Conservation (phyloP, 1,140 invertebrate species). For the Ylistrum balloti region DNA sequence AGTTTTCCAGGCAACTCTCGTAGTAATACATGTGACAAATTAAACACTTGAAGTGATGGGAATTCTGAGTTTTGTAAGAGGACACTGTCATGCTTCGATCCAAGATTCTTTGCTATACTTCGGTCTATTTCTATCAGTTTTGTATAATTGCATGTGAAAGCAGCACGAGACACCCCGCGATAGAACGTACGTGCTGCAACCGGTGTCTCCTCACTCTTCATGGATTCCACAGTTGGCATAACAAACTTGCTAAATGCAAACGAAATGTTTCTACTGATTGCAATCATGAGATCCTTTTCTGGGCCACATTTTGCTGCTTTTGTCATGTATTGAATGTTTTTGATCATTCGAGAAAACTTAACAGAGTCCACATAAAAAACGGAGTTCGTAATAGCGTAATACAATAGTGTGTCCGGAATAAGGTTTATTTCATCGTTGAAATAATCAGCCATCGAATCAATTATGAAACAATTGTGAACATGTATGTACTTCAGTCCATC, state of each 20-base stretch:
- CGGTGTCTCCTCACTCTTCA: not conserved
- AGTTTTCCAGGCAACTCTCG: constrained; percentile 48
- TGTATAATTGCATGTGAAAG: constrained; percentile 42
- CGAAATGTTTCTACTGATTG: not conserved
- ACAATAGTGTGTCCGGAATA: constrained; percentile 48
- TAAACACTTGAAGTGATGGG: constrained; percentile 52
- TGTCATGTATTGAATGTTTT: not conserved
- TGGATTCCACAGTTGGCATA: not conserved
- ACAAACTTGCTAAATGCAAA: not conserved
- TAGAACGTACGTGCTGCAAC: not conserved
- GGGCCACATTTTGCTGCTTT: constrained; percentile 46
- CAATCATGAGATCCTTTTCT: constrained; percentile 37
- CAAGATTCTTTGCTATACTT: not conserved
- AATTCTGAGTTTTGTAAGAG: constrained; percentile 39
- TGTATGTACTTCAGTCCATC: not conserved
- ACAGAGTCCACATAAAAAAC: not conserved
- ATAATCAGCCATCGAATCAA: constrained; percentile 10
- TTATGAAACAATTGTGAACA: constrained; percentile 41
- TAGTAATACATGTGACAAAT: constrained; percentile 46
- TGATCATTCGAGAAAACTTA: not conserved
- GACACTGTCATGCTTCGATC: not conserved
- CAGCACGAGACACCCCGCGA: not conserved
- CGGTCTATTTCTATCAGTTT: constrained; percentile 40
- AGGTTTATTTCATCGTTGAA: constrained; percentile 40
- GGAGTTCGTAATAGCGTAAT: constrained; percentile 31